Percentiles rank a stretch among this genome's conserved stretches.
phyloP scores from a whole-genome alignment of 2,888 invertebrate species.

The Drosophila paranaensis region DNA sequence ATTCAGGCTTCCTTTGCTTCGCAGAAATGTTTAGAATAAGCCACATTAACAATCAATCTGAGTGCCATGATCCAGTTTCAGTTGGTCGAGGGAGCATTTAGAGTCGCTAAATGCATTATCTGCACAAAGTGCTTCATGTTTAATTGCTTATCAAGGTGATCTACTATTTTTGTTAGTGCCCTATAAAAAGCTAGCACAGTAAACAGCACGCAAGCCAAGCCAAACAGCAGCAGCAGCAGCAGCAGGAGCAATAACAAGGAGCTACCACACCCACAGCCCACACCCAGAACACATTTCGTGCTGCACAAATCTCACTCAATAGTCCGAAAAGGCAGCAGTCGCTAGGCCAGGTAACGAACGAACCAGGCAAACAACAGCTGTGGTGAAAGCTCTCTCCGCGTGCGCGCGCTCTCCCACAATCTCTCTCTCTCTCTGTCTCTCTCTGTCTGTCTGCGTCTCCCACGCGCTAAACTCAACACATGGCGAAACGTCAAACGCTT shows the following conservation, averaged over 20 bases:
- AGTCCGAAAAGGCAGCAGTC: slow-evolving; percentile 63
- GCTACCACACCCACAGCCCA: slow-evolving; percentile 53
- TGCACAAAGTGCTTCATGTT: slow-evolving; percentile 40
- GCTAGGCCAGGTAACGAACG: slow-evolving; percentile 53
- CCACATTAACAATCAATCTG: neutral
- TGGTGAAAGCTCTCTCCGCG: slow-evolving; percentile 54
- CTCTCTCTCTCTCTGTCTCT: slow-evolving; percentile 16
- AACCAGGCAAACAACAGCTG: slow-evolving; percentile 43
- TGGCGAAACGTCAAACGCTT: slow-evolving; percentile 67
- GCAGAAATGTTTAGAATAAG: neutral
- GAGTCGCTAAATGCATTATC: neutral
- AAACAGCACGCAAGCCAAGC: slow-evolving; percentile 56
- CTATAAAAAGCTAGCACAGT: slow-evolving; percentile 58
- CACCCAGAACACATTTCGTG: slow-evolving; percentile 11
- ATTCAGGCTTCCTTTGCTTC: too few relatives aligned
- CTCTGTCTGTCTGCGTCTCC: slow-evolving; percentile 11
- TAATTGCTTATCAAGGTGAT: slow-evolving; percentile 55
- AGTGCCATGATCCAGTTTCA: slow-evolving; percentile 1
- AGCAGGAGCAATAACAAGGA: slow-evolving; percentile 20
- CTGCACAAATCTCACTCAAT: slow-evolving; percentile 67
- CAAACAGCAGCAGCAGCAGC: slow-evolving; percentile 7
- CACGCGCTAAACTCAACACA: slow-evolving; percentile 64
- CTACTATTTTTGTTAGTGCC: slow-evolving; percentile 62
- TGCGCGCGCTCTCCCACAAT: neutral
- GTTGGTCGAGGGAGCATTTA: neutral